Evolutionary conservation across 2,888 invertebrate genomes (phyloP).

Genomic region (Tetranychus truncatus): DNA sequence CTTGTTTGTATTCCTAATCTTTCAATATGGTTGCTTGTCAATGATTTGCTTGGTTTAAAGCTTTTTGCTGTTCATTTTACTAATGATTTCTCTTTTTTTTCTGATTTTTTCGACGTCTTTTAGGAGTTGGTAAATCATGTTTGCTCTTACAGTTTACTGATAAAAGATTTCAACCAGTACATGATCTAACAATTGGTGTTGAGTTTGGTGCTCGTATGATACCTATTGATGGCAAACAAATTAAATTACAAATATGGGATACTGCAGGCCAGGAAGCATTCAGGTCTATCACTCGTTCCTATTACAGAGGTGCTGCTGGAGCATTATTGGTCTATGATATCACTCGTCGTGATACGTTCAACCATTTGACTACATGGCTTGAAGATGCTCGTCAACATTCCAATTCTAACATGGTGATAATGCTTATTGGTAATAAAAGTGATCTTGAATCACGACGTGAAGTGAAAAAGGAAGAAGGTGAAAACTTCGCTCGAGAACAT

Average conservation of each 20-base stretch:
- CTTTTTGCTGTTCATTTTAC: no score
- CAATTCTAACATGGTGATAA: slow-evolving; percentile 99
- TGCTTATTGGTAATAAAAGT: slow-evolving; percentile 99
- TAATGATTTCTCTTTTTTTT: no score
- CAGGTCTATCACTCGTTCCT: slow-evolving; percentile 93
- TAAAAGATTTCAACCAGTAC: slow-evolving; percentile 87
- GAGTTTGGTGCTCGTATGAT: slow-evolving; percentile 99
- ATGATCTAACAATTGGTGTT: slow-evolving; percentile 94
- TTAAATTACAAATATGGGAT: slow-evolving; percentile 93
- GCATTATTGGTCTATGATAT: slow-evolving; percentile 97
- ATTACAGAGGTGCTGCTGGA: slow-evolving; percentile 96
- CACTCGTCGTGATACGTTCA: slow-evolving; percentile 90
- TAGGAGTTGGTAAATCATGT: slow-evolving; percentile 96
- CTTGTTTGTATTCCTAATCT: no score
- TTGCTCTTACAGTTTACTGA: slow-evolving; percentile 96
- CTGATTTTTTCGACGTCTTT: no score
- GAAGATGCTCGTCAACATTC: slow-evolving; percentile 99
- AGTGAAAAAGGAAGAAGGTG: slow-evolving; percentile 96
- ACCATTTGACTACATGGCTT: slow-evolving; percentile 96
- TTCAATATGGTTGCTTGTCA: no score
- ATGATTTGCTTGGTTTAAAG: no score
- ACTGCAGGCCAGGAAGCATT: slow-evolving; percentile 52
- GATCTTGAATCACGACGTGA: slow-evolving; percentile 93
- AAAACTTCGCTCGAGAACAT: slow-evolving; percentile 98
- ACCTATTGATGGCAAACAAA: slow-evolving; percentile 98